These are phyloP conservation scores for Bergia puertoricense DNA, from an alignment of 92 coral and sea anemone species.

Conservation along the genomic window DNA sequence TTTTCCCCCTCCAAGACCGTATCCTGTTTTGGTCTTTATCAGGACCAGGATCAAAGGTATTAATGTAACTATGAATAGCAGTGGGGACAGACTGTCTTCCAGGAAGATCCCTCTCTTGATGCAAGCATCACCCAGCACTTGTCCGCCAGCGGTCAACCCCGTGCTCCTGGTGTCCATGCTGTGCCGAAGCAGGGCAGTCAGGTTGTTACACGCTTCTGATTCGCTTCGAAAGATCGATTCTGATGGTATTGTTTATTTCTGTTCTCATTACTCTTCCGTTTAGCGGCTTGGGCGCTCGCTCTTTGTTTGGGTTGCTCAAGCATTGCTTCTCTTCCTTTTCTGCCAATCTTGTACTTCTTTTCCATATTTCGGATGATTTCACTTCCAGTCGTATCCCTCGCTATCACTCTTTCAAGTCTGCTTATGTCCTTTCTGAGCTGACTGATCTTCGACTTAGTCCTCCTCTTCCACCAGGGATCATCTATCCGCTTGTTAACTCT, in stretches of 20 bases:
- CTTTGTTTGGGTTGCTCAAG: no score
- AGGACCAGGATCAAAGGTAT: neutral
- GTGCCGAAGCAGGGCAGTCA: neutral
- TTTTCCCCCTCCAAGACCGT: neutral
- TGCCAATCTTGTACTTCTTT: no score
- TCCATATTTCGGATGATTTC: no score
- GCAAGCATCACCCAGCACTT: no score
- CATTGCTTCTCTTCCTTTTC: no score
- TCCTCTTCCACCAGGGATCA: constrained; percentile 17
- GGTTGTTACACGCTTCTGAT: neutral
- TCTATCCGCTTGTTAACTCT: constrained; percentile 12
- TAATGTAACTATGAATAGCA: neutral
- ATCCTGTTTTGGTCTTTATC: neutral
- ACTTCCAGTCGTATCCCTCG: no score
- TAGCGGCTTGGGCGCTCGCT: no score
- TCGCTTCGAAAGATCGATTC: neutral
- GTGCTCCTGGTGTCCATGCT: constrained; percentile 1
- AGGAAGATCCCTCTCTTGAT: neutral
- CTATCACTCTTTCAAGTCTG: neutral
- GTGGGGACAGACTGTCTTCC: neutral
- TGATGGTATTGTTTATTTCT: no score
- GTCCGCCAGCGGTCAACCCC: neutral
- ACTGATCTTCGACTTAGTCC: constrained; percentile 22
- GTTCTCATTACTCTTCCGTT: no score
- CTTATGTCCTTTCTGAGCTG: constrained; percentile 34